Base-by-base conservation (phyloP, 2,797 vertebrate genomes). In the Kryptopterus vitreolus region DNA sequence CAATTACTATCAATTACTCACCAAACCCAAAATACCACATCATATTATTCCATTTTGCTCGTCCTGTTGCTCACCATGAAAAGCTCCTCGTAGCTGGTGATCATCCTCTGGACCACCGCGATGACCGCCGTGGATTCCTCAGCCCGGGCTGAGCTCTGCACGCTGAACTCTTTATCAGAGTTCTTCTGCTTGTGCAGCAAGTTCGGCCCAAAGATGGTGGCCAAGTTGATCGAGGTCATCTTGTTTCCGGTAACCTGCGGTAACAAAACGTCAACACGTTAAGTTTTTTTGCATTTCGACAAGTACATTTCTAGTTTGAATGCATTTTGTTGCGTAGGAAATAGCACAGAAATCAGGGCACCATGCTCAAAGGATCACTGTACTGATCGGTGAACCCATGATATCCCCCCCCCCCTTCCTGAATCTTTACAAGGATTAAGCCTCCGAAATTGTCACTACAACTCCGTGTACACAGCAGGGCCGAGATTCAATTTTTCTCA, bases 191-290 rank as follows among this genome's bases (percentile, higher is more conserved):
- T 98, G 91, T 96, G 96, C 80, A 99, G 91, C 65, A 99, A 91
- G 87, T 99, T 99, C 81, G 98, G 97, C 26, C 98, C 98, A 84
- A 99, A 98, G 89, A 99, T 96, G 76, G 98, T 99, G 65, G 98
- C 98, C 89, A 99, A 90, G 87, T 99, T 99, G 58, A 97, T 93
- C 0, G 97, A 93, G 3, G 96, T 99, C 98, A 99, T 99, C 94
- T 98, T 99, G 91, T 99, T 99, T 86, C 98, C 98, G 81, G 94
- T 94, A 70, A 97, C 87, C 98, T 99, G 72, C 31, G 82, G 77
- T n/a, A n/a, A 90, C 26, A n/a, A 55, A 75, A 58, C 58, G 7
- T 74, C 10, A 15, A 65, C 2, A 66, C 4, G n/a, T n/a, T n/a
- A n/a, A n/a, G n/a, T n/a, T 24, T 29, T 18, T 13, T 46, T 53